Base-by-base conservation (phyloP, 1,140 invertebrate genomes). In the Choristoneura fumiferana region DNA sequence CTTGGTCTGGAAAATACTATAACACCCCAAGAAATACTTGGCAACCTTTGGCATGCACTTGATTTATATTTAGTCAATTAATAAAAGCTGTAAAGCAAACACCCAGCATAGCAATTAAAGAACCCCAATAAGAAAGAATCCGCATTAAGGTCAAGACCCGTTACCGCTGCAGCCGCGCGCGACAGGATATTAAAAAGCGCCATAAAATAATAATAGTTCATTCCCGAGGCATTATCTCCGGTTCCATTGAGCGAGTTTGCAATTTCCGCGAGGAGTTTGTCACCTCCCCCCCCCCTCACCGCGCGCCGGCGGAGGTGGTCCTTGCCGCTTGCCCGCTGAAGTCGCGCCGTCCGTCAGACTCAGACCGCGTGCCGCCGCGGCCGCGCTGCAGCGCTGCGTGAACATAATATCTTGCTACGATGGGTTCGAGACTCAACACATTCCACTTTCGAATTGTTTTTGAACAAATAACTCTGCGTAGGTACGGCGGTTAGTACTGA, bases 131-230 rank as follows among this genome's bases (percentile, higher is more conserved):
- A 54, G 52, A 54, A 54, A 54, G 33, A 12, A 34, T 12, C 29
- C 9, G 22, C 22, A 17, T 34, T 36, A 35, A 54, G 34, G 14
- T 54, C 17, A 54, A 35, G 35, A 54, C 43, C 22, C 43, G 22
- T 49, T 49, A 49, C 18, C 18, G 22, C n/a, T n/a, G 45, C 34
- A 17, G 58, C 45, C 45, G 17, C n/a, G 8, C 10, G 45, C 15
- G 58, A 33, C 58, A 45, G 58, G 53, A 60, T 60, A 60, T 60
- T 60, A 60, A 60, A 54, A 60, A 60, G 45, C 38, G 60, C 58
- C 62, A 56, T 72, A 64, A 69, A 70, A 70, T 72, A 70, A 72
- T 70, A 75, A 62, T 65, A 62, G 63, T 64, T 74, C 66, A 69
- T 71, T 71, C 60, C 52, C n/a, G 53, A 43, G 58, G 58, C 54